phyloP scores from a whole-genome alignment of 2,113 vertebrate genomes.

The Grantiella picta region DNA sequence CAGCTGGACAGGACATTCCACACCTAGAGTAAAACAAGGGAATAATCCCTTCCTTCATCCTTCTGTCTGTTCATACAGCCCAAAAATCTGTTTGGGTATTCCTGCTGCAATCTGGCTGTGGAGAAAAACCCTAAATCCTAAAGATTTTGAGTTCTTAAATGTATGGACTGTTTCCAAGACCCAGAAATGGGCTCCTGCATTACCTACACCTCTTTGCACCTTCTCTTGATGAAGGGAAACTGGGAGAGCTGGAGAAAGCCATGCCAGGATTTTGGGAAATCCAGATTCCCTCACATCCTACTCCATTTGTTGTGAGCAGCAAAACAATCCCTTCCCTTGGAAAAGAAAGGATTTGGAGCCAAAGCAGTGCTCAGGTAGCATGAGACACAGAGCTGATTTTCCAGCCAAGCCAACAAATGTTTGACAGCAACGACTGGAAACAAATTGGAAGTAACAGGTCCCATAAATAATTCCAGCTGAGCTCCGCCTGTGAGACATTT shows the following conservation, averaged over 20 bases:
- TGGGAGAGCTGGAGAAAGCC: neutral
- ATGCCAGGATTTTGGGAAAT: neutral
- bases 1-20: neutral
- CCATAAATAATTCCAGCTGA: constrained; percentile 9
- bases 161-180: neutral
- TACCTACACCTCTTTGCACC: neutral
- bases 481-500: neutral
- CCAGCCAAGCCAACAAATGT: neutral
- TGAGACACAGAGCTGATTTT: neutral
- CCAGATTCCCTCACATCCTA: neutral
- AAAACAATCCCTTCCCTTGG: neutral
- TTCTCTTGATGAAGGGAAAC: neutral
- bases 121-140: neutral
- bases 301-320: neutral
- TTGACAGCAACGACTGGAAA: neutral
- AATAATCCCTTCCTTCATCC: neutral
- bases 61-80: neutral
- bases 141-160: neutral
- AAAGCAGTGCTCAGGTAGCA: neutral
- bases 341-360: neutral
- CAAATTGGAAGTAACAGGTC: constrained; percentile 4
- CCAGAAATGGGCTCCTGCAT: neutral
- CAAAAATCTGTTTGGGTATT: fast-evolving
- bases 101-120: neutral
- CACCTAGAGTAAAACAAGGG: neutral